Base-by-base conservation (phyloP, 2,113 vertebrate species). In the Thermophis baileyi region DNA sequence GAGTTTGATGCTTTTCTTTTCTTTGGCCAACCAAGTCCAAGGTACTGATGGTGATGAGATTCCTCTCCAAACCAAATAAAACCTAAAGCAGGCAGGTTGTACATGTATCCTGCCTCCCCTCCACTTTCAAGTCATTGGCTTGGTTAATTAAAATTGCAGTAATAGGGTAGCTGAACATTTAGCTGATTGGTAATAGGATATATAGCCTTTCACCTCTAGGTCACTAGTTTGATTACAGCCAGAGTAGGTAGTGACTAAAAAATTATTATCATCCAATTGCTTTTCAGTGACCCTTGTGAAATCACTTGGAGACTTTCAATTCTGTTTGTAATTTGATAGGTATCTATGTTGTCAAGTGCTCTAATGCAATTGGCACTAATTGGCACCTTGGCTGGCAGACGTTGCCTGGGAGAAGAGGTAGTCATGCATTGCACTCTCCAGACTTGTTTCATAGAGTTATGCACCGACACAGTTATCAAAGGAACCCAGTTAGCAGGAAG, bases 131-230 rank as follows among this genome's bases (percentile, higher is more conserved):
- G 95, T 94, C 95, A 0, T 96, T 96, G 94, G 95, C 92, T 96
- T 94, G 93, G 95, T 95, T 96, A 97, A 96, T 97, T 97, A 96
- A 96, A 96, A 96, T 96, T 96, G 96, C 95, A 96, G 94, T 96
- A 96, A 96, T 93, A 94, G 90, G 95, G 96, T 91, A 74, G 25
- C 69, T 94, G 94, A 94, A 94, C 85, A 94, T 93, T 94, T 95
- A 96, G 95, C 93, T 94, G 95, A 94, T 96, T 94, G 90, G 93
- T 96, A 96, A 97, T 92, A 96, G 94, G 95, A 95, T 94, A 96
- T 94, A 96, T 91, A 96, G 96, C 95, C 91, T 97, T 96, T 97
- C 96, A 96, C 95, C 97, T 97, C 93, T 74, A 95, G 94, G 95
- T 96, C 95, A 95, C 92, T 81, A 85, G 96, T 97, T 96, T 85